phyloP scores from a whole-genome alignment of 1,140 invertebrate genomes.

The Ctenoplectra terminalis region DNA sequence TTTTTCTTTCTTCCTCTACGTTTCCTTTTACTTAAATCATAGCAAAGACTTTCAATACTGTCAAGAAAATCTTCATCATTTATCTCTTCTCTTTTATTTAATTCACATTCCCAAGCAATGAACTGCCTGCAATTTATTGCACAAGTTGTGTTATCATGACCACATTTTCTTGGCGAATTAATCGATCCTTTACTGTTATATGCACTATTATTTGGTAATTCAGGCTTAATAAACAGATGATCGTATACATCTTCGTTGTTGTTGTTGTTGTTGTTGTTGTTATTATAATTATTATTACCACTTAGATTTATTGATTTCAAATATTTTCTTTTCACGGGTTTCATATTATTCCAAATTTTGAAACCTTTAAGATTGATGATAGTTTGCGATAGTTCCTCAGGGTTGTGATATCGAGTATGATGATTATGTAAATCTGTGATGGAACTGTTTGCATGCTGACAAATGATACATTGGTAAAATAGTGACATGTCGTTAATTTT shows the following conservation, averaged over 20 bases:
- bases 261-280: too few relatives aligned
- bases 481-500: not conserved
- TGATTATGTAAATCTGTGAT: slow-evolving; percentile 68
- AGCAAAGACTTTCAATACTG: slow-evolving; percentile 58
- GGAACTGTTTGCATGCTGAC: not conserved
- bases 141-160: slow-evolving; percentile 16
- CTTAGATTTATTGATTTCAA: not conserved
- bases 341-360: not conserved
- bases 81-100: slow-evolving; percentile 64
- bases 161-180: not conserved
- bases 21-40: slow-evolving; percentile 54
- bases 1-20: slow-evolving; percentile 45
- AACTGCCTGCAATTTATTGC: slow-evolving; percentile 28
- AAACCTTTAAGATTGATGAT: slow-evolving; percentile 69
- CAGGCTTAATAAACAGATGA: not conserved
- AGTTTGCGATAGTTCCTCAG: slow-evolving; percentile 71
- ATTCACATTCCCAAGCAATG: slow-evolving; percentile 57
- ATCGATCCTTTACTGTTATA: not conserved
- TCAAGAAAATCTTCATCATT: slow-evolving; percentile 62
- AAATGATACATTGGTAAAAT: slow-evolving; percentile 62
- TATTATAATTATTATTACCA: slow-evolving; percentile 25
- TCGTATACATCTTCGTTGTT: slow-evolving; percentile 12
- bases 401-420: slow-evolving; percentile 67
- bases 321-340: not conserved
- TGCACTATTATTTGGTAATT: not conserved